phyloP scores from a whole-genome alignment of 2,888 invertebrate species.

The Norana najaformis region DNA sequence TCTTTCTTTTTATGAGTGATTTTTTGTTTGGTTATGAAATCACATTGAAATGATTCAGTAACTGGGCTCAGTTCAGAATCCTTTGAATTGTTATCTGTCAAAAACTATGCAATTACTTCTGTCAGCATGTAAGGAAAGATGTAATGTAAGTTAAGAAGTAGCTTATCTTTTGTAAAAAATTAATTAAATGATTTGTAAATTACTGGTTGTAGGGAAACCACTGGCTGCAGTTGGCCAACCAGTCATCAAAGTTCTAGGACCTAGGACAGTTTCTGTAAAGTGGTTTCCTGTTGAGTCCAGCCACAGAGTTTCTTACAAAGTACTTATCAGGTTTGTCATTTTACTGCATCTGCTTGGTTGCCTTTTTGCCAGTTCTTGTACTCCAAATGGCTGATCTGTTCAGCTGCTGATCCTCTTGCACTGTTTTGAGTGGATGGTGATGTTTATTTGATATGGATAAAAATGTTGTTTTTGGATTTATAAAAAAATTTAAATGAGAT shows the following conservation, averaged over 20 bases:
- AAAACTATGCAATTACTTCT: not conserved
- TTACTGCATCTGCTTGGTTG: not conserved
- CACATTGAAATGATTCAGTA: not conserved
- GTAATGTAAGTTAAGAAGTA: too few species aligned
- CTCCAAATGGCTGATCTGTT: not conserved
- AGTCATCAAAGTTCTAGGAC: not conserved
- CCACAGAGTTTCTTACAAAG: not conserved
- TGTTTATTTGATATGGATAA: too few species aligned
- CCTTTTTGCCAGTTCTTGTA: not conserved
- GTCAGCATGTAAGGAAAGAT: too few species aligned
- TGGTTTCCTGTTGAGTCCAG: not conserved
- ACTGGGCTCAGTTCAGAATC: not conserved
- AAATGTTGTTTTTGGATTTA: not conserved
- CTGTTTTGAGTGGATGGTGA: not conserved
- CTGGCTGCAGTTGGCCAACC: constrained; percentile 1
- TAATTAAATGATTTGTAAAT: not conserved
- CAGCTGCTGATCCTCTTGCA: not conserved
- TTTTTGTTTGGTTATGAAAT: not conserved
- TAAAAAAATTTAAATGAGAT: not conserved
- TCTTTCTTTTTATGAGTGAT: not conserved
- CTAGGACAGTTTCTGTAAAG: not conserved
- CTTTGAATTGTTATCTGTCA: not conserved
- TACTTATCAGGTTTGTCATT: constrained; percentile 6
- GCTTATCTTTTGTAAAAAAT: too few species aligned
- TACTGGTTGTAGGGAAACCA: constrained; percentile 14